These are phyloP conservation scores for Drosophila nikananu DNA, from an alignment of 1,140 invertebrate genomes.

Conservation along the genomic window DNA sequence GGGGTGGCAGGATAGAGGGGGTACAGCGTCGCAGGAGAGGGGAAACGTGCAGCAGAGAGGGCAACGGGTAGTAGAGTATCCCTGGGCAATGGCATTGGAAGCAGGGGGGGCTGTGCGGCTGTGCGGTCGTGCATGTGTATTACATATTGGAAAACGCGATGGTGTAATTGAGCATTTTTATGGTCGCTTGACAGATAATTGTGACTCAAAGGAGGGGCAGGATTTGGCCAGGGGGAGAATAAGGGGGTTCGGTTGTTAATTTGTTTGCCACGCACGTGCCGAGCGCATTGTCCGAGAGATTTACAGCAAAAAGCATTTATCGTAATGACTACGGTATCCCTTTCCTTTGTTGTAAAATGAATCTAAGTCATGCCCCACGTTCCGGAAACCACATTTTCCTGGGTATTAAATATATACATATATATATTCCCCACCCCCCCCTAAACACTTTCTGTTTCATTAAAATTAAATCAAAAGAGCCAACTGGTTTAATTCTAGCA, in stretches of 20 bases:
- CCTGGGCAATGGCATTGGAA: not conserved
- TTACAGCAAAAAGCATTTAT: conserved; percentile 56
- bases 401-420: not conserved
- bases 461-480: not conserved
- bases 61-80: not conserved
- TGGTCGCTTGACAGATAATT: conserved; percentile 73
- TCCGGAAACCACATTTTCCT: not conserved
- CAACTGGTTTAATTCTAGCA: not conserved
- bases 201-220: conserved; percentile 16
- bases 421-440: no score
- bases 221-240: not conserved
- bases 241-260: conserved; percentile 18
- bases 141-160: conserved; percentile 52
- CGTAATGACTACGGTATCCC: conserved; percentile 27
- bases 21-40: no score
- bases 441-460: not conserved
- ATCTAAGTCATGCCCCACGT: conserved; percentile 1
- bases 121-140: conserved; percentile 11
- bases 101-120: not conserved
- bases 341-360: conserved; percentile 8
- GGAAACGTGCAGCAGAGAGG: not conserved
- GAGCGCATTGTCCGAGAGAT: conserved; percentile 56
- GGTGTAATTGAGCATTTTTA: conserved; percentile 70
- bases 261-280: conserved; percentile 71
- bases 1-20: no score